These are phyloP conservation scores for Galemys pyrenaicus DNA, from an alignment of 2,113 vertebrate genomes.

Conservation along the genomic window DNA sequence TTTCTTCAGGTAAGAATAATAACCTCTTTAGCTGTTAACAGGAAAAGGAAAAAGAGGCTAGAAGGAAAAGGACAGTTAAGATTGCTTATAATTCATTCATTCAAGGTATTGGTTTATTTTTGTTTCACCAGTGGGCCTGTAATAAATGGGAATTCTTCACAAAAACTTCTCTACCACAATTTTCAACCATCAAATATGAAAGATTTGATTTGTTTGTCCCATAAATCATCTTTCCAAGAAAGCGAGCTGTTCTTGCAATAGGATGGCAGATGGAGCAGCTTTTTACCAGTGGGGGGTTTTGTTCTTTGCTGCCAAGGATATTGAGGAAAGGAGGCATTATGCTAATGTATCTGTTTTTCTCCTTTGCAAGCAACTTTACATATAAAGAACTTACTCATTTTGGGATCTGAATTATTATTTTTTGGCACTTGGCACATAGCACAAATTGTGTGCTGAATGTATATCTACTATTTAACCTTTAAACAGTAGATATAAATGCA, in stretches of 20 bases:
- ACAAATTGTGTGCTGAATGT: constrained; percentile 30
- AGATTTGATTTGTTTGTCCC: constrained; percentile 55
- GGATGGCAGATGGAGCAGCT: constrained; percentile 79
- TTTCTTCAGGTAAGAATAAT: background rate
- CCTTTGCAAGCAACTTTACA: constrained; percentile 54
- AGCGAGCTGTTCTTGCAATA: constrained; percentile 72
- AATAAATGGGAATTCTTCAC: background rate
- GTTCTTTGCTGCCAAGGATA: constrained; percentile 73
- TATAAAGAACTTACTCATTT: constrained; percentile 32
- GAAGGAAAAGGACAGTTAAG: background rate
- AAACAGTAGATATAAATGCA: constrained; percentile 29
- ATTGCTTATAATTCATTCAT: background rate
- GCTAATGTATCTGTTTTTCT: constrained; percentile 75
- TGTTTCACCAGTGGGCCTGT: background rate
- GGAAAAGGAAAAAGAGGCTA: background rate
- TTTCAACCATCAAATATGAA: background rate
- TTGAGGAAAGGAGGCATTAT: constrained; percentile 77
- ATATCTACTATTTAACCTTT: constrained; percentile 53
- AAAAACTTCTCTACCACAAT: background rate
- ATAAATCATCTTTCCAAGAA: constrained; percentile 80
- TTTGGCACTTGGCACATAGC: constrained; percentile 18
- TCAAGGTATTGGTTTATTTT: background rate
- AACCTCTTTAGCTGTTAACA: background rate
- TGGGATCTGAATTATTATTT: constrained; percentile 41
- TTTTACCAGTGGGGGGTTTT: constrained; percentile 71